phyloP scores from a whole-genome alignment of 2,888 invertebrate genomes.

The Hydraecia micacea region DNA sequence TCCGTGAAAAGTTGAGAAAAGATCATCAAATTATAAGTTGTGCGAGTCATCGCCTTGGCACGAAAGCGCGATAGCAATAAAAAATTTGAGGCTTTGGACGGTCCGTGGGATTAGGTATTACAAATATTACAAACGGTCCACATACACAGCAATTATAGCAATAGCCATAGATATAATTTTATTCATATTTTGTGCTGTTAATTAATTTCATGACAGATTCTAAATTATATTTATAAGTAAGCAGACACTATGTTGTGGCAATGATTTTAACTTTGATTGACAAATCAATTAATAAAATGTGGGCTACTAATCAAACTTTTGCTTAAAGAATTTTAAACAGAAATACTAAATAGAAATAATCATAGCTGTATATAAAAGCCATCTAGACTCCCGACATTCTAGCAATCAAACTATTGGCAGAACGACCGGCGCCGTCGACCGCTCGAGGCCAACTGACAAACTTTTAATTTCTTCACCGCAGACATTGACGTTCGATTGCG shows the following conservation, averaged over 20 bases:
- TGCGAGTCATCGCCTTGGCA: slow-evolving; percentile 71
- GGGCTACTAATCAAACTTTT: background rate
- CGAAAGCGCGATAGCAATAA: slow-evolving; percentile 46
- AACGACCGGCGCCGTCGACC: slow-evolving; percentile 81
- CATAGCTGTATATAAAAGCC: slow-evolving; percentile 35
- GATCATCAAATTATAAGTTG: slow-evolving; percentile 85
- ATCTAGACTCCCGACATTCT: slow-evolving; percentile 63
- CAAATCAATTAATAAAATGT: slow-evolving; percentile 15
- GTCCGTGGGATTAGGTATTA: background rate
- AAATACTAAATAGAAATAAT: slow-evolving; percentile 38
- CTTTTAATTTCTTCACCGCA: slow-evolving; percentile 88
- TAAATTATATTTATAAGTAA: background rate
- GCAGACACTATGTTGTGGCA: background rate
- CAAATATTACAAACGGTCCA: background rate
- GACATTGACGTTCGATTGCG: slow-evolving; percentile 86
- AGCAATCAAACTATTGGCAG: slow-evolving; percentile 75
- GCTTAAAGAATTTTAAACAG: background rate
- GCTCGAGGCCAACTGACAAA: slow-evolving; percentile 86
- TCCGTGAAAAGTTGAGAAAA: slow-evolving; percentile 78
- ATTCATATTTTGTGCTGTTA: background rate
- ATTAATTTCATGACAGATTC: slow-evolving; percentile 1
- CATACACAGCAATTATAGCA: background rate
- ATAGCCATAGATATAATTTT: background rate
- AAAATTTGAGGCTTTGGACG: background rate
- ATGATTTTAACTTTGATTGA: slow-evolving; percentile 7